Evolutionary conservation across 2,888 invertebrate species (phyloP), one percentile per base, ranked within the genome.

Genomic region (Pherbina coryleti): DNA sequence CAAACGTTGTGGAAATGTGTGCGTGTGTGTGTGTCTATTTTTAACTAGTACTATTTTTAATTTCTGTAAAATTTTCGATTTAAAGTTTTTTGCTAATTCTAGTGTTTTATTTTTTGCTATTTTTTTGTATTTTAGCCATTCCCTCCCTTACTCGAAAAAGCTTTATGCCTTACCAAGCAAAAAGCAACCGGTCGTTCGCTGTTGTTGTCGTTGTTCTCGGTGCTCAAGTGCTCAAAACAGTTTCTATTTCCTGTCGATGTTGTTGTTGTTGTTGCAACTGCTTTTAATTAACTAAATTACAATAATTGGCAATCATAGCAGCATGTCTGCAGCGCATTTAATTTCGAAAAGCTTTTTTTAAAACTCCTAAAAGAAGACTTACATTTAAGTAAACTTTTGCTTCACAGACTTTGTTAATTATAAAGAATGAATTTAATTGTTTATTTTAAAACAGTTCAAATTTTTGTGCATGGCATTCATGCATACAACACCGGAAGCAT

Each of bases 201-300:
- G n/a, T 53, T 28, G 28, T 71, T 53, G 25, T 53, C 31, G 70
- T 53, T 70, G 22, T 31, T 51, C 2, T n/a, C 22, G 19, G n/a
- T 44, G 37, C 44, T 28, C 14, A 25, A 60, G 60, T 60, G 28
- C 60, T 60, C 28, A 17, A 60, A 60, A 19, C 22, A 31, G 19
- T 31, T 66, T 19, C 3, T 9, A 49, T 44, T 67, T 67, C 7
- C 22, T 53, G 25, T 28, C 51, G 25, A 25, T 70, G 70, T 51
- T 22, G 25, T 31, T 49, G 44, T 69, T 34, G 31, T 37, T 67
- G 67, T 60, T 60, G 60, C 25, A 22, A 37, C 67, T 67, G 34
- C 57, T 55, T 71, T 14, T 55, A 53, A 71, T 71, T 71, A 71
- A 53, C 71, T 55, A 71, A 71, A 34, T 71, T 55, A 31, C 3